Evolutionary conservation across 2,797 vertebrate species (phyloP), one percentile per base, ranked within the genome.

Genomic region (Gadopsis marmoratus): DNA sequence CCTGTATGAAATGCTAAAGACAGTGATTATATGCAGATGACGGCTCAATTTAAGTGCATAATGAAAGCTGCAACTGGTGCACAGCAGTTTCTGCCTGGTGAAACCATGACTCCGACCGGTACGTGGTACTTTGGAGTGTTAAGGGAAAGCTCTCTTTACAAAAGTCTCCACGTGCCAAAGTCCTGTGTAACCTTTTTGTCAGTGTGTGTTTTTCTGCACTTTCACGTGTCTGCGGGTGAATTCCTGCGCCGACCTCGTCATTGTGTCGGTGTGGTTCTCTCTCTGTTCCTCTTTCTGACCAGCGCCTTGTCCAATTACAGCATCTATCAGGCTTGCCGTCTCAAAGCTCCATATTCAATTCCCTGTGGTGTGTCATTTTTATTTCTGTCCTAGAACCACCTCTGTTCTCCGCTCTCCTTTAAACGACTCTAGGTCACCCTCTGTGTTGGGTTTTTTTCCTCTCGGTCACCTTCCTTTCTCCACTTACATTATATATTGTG

Each of bases 241-340:
- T 73, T 75, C 56, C 21, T 51, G 35, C 1, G 11, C 55, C 70
- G n/a, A 39, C n/a, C 65, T 61, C 84, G 76, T 86, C 83, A 51
- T 37, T 37, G 63, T 81, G 78, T 84, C 83, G 58, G 43, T 10
- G 10, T 14, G 35, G 16, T 74, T 74, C 65, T 55, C 63, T 55
- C 41, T 82, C 56, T 73, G 71, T 76, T 76, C 60, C 51, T 71
- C 75, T 76, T 50, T 60, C 82, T 59, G 71, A 90, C 78, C 81
- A 73, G 55, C 61, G 85, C 61, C 63, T 79, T 65, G 68, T 91
- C 88, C 90, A 92, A 89, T 93, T 86, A 88, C 83, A 71, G 74
- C 48, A 58, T 78, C 80, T 82, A 62, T 72, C 55, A 47, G 64
- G 16, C 61, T 79, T 59, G 70, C 76, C 71, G 68, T 68, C 77